Conservation (phyloP, 2,888 invertebrate species). For the Sericinus montela region DNA sequence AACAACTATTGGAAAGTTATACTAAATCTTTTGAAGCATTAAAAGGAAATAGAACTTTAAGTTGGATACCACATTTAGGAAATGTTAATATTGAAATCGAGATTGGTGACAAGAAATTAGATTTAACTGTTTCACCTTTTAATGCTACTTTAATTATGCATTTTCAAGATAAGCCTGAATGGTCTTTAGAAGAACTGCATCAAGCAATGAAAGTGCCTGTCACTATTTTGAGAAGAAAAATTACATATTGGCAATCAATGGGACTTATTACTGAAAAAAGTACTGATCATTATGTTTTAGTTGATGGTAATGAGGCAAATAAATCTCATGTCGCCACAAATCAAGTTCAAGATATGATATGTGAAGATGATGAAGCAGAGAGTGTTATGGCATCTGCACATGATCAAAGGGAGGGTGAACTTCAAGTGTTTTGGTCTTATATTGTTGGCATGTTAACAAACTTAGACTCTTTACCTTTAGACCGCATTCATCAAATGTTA, state of each 20-base stretch:
- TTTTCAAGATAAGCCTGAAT: slow-evolving; percentile 91
- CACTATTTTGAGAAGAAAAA: slow-evolving; percentile 90
- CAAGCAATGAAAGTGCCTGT: slow-evolving; percentile 92
- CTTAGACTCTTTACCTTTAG: slow-evolving; percentile 92
- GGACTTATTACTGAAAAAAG: slow-evolving; percentile 89
- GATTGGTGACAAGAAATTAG: slow-evolving; percentile 87
- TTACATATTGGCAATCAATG: slow-evolving; percentile 97
- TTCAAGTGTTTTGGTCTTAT: slow-evolving; percentile 97
- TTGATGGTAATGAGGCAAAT: slow-evolving; percentile 81
- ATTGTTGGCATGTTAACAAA: slow-evolving; percentile 98
- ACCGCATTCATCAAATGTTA: slow-evolving; percentile 96
- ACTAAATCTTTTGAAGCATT: slow-evolving; percentile 94
- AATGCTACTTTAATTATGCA: slow-evolving; percentile 97
- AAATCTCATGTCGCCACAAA: slow-evolving; percentile 76
- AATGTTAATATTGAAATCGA: slow-evolving; percentile 94
- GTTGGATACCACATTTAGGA: slow-evolving; percentile 96
- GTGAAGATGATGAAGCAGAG: slow-evolving; percentile 94
- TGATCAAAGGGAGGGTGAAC: slow-evolving; percentile 95
- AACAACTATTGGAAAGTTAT: slow-evolving; percentile 89
- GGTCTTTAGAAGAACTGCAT: slow-evolving; percentile 93
- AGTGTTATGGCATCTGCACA: slow-evolving; percentile 97
- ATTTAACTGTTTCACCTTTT: slow-evolving; percentile 92
- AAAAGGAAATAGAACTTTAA: slow-evolving; percentile 94
- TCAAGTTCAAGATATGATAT: slow-evolving; percentile 82
- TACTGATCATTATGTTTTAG: slow-evolving; percentile 85